Conservation (phyloP, 2,888 invertebrate species). For the Galeruca laticollis region DNA sequence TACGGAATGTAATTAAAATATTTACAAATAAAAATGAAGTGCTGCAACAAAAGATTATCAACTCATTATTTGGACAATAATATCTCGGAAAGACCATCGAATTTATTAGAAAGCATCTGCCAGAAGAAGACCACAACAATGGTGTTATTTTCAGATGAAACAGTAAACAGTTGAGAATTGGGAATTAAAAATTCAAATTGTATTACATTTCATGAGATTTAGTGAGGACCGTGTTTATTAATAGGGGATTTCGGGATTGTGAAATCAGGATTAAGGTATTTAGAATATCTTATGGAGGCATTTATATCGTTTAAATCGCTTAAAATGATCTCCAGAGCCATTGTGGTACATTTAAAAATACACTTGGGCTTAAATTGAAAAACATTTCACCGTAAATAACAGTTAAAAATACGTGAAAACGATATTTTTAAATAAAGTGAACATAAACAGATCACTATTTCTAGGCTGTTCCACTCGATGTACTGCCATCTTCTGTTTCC, state of each 20-base stretch:
- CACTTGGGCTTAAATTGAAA: conserved; percentile 15
- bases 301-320: conserved; percentile 19
- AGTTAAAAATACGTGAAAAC: not conserved
- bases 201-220: conserved; percentile 36
- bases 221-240: conserved; percentile 39
- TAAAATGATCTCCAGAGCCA: conserved; percentile 5
- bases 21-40: too few relatives aligned
- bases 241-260: conserved; percentile 38
- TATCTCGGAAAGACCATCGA: conserved; percentile 24
- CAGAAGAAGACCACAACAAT: conserved; percentile 42
- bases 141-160: conserved; percentile 44
- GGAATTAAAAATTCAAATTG: conserved; percentile 41
- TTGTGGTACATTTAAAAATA: conserved; percentile 24
- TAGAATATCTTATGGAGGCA: conserved; percentile 8
- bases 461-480: not conserved
- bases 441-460: not conserved
- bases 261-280: conserved; percentile 36
- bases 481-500: not conserved
- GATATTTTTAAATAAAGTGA: not conserved
- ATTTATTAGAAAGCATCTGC: conserved; percentile 40
- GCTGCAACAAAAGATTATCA: too few relatives aligned
- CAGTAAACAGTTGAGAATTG: conserved; percentile 40
- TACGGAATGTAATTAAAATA: too few relatives aligned
- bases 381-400: conserved; percentile 20
- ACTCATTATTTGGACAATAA: too few relatives aligned